These are phyloP conservation scores for Xestia sexstrigata DNA, from an alignment of 2,888 invertebrate genomes.

Conservation along the genomic window DNA sequence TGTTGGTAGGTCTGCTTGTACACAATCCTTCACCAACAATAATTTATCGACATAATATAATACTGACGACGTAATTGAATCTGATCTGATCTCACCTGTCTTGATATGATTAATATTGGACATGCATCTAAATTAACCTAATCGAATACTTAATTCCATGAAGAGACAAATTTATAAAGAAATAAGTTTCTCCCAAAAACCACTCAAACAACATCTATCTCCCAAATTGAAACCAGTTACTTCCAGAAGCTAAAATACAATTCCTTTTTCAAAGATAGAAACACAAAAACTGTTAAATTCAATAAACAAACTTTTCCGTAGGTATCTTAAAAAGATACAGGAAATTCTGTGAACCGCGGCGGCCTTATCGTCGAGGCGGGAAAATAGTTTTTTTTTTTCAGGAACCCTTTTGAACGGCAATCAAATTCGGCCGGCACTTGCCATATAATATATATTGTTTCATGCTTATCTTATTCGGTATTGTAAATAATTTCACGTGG, in stretches of 20 bases:
- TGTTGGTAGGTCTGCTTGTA: background rate
- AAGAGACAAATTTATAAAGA: background rate
- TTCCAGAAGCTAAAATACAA: conserved; percentile 39
- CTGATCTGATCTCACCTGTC: background rate
- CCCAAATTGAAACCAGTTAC: conserved; percentile 44
- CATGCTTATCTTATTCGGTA: conserved; percentile 1
- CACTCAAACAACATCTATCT: conserved; percentile 21
- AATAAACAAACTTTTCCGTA: conserved; percentile 56
- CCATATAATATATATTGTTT: conserved; percentile 45
- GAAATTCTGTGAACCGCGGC: conserved; percentile 32
- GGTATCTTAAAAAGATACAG: conserved; percentile 58
- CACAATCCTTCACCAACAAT: background rate
- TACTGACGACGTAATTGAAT: background rate
- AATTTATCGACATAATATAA: background rate
- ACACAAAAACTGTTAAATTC: conserved; percentile 57
- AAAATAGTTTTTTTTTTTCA: conserved; percentile 57
- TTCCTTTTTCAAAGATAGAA: conserved; percentile 46
- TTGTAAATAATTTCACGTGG: conserved; percentile 26
- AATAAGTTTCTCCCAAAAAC: conserved; percentile 3
- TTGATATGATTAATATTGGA: background rate
- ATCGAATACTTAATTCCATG: background rate
- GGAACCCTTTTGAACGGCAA: conserved; percentile 48
- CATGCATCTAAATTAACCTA: background rate
- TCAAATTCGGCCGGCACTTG: conserved; percentile 38
- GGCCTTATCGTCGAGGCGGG: conserved; percentile 30